A percentile compares a stretch with the other conserved stretches of the same genome.
phyloP scores from a whole-genome alignment of 1,140 invertebrate genomes.

The Meloidogyne exigua region DNA sequence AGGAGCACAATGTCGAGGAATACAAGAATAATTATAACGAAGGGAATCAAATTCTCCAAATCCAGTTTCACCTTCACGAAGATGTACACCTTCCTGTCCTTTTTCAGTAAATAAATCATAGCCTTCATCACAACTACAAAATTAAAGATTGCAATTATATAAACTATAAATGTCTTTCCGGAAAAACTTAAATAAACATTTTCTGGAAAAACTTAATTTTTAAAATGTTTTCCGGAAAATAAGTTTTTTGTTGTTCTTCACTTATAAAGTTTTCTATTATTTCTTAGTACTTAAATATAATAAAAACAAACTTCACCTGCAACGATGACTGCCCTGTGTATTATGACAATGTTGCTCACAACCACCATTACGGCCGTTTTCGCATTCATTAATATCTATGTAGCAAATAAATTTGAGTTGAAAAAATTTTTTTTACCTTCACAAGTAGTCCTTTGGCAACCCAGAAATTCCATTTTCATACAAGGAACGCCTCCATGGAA shows the following conservation, averaged over 20 bases:
- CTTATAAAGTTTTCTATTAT: too few species aligned
- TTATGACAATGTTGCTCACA: slow-evolving; percentile 72
- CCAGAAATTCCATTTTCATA: slow-evolving; percentile 86
- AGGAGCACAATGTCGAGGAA: slow-evolving; percentile 71
- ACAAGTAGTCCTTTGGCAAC: slow-evolving; percentile 84
- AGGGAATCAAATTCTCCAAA: slow-evolving; percentile 81
- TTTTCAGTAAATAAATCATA: slow-evolving; percentile 84
- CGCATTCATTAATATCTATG: slow-evolving; percentile 84
- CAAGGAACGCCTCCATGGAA: slow-evolving; percentile 80
- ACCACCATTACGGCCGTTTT: slow-evolving; percentile 77
- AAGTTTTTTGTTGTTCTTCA: too few species aligned
- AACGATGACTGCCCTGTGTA: slow-evolving; percentile 79
- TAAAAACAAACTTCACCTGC: slow-evolving; percentile 67
- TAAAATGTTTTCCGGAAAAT: too few species aligned
- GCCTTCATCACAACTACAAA: slow-evolving; percentile 77
- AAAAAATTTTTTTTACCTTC: slow-evolving; percentile 62
- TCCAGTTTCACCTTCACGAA: slow-evolving; percentile 81
- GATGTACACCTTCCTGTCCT: slow-evolving; percentile 82
- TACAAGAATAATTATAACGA: slow-evolving; percentile 81
- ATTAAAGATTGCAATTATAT: background rate
- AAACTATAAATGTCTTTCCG: too few species aligned
- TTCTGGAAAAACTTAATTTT: too few species aligned
- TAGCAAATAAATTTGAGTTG: too few species aligned
- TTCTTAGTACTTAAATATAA: too few species aligned
- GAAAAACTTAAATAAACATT: too few species aligned